Evolutionary conservation across 2,888 invertebrate species (phyloP), one percentile per base, ranked within the genome.

Genomic region (Latrodectus elegans): DNA sequence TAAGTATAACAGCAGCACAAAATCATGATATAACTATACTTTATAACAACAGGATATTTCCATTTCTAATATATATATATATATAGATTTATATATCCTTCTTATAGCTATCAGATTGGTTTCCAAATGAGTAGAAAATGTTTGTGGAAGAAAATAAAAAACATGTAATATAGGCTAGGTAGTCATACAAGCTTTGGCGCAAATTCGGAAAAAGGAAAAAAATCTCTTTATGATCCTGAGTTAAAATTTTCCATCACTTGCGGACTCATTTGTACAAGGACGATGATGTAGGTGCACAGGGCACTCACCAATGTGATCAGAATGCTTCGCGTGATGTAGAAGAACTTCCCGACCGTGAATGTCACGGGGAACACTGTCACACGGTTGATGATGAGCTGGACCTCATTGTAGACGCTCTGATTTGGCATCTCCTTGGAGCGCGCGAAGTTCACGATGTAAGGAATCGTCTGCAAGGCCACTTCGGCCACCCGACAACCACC

Each of bases 381-480:
- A 9, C 88, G 73, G 51, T 88, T 88, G 75, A 88, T 80, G 38
- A 88, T 88, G 67, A 88, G 84, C 76, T 88, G 88, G 49, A 88
- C 88, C 75, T 88, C 88, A 60, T 88, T 88, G 84, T 88, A 88
- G 26, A 88, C 88, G 67, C 82, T 60, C 80, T 88, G 88, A 71
- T 52, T 88, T 22, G 88, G 88, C 88, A 88, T 88, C 22, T 88
- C 88, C 71, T 88, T 88, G 51, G 88, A 88, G 9, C 88, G 74
- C 6, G 88, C 88, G 65, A 88, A 88, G 75, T 88, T 88, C 17
- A 88, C 88, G 65, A 88, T 83, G 80, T 88, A 88, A 6, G 88
- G 88, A 12, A 88, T 88, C 22, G 88, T 88, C 60, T 88, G 88
- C 11, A 88, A 71, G 8, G 88, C 88, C 67, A 88, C 88, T 53